These are phyloP conservation scores for Aleadryas rufinucha DNA, from an alignment of 2,113 vertebrate genomes.

Conservation along the genomic window DNA sequence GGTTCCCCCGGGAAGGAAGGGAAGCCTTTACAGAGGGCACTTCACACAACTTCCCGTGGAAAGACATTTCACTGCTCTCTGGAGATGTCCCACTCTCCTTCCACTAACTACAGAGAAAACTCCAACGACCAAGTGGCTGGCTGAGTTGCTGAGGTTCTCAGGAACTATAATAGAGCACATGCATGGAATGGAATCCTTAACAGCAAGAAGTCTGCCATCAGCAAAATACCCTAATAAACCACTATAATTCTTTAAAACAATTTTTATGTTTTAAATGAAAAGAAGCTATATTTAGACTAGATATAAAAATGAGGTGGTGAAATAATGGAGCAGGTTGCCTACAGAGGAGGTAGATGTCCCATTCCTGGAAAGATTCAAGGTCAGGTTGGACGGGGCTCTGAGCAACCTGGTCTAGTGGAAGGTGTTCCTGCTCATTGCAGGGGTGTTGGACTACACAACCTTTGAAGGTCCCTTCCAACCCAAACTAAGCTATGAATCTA, in stretches of 20 bases:
- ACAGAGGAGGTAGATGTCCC: no score
- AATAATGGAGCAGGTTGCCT: not conserved
- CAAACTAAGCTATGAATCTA: not conserved
- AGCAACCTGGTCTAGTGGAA: not conserved
- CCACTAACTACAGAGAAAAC: not conserved
- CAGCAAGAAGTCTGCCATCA: not conserved
- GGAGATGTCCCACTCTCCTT: not conserved
- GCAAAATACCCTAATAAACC: not conserved
- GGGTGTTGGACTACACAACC: not conserved
- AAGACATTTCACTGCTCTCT: not conserved
- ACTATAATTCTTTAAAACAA: not conserved
- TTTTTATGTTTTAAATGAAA: not conserved
- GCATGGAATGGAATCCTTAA: not conserved
- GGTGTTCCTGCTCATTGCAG: not conserved
- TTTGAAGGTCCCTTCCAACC: not conserved
- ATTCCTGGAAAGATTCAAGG: not conserved
- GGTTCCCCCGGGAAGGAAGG: not conserved
- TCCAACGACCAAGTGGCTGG: not conserved
- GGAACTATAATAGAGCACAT: not conserved
- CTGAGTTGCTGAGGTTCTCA: not conserved
- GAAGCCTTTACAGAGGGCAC: not conserved
- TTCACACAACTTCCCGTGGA: not conserved
- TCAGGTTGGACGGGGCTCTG: not conserved
- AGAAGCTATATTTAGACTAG: not conserved
- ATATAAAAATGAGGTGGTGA: not conserved